Conservation (phyloP, 2,888 invertebrate species). For the Dermolepida albohirtum region DNA sequence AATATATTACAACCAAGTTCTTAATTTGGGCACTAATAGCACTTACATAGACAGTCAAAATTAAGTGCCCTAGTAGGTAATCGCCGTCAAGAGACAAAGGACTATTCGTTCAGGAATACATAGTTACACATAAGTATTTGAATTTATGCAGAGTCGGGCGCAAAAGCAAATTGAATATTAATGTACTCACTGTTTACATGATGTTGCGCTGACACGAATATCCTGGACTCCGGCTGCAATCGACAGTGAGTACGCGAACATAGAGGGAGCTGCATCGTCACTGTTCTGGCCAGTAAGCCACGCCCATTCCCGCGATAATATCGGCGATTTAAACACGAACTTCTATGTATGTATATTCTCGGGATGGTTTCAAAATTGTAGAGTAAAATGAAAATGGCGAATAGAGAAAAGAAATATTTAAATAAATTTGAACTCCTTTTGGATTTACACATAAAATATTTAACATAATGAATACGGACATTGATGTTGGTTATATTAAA, state of each 20-base stretch:
- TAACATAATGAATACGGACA: too few species aligned
- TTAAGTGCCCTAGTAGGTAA: slow-evolving; percentile 22
- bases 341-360: too few species aligned
- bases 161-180: slow-evolving; percentile 40
- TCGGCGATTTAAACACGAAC: too few species aligned
- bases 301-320: slow-evolving; percentile 12
- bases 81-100: slow-evolving; percentile 14
- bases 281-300: slow-evolving; percentile 4
- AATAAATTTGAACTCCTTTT: too few species aligned
- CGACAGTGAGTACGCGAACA: slow-evolving; percentile 22
- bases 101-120: slow-evolving; percentile 1
- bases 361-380: too few species aligned
- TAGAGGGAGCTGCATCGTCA: slow-evolving; percentile 24
- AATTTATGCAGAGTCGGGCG: slow-evolving; percentile 36
- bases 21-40: neutral
- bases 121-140: slow-evolving; percentile 37
- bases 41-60: slow-evolving; percentile 5
- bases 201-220: slow-evolving; percentile 32
- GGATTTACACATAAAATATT: too few species aligned
- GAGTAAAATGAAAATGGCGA: too few species aligned
- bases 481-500: too few species aligned
- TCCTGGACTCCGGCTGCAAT: slow-evolving; percentile 31
- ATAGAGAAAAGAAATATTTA: too few species aligned
- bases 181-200: slow-evolving; percentile 37
- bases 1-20: too few species aligned